Evolutionary conservation across 2,888 invertebrate species (phyloP).

Genomic region (Hetaerina titia): DNA sequence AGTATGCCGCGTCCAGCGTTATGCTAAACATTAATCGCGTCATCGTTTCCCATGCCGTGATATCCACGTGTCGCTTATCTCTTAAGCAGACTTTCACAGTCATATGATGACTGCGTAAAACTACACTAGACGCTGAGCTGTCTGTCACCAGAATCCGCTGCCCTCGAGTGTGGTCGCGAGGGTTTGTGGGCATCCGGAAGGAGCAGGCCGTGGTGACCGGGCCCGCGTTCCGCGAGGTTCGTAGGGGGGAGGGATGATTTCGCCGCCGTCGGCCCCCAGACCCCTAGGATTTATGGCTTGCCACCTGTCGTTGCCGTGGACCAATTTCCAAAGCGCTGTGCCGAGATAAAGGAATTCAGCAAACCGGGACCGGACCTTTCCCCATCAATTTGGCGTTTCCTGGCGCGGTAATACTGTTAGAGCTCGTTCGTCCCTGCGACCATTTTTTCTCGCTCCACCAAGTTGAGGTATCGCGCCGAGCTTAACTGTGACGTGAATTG

Average conservation of each 20-base stretch:
- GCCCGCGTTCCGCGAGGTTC: neutral
- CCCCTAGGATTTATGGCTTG: neutral
- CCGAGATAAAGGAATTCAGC: neutral
- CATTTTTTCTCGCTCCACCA: neutral
- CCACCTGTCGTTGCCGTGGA: slow-evolving; percentile 9
- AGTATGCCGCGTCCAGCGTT: no score
- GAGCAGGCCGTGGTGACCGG: neutral
- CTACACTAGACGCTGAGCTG: neutral
- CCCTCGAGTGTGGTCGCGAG: neutral
- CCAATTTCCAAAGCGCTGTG: slow-evolving; percentile 9
- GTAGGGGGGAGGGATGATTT: neutral
- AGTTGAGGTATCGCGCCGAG: neutral
- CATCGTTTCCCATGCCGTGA: neutral
- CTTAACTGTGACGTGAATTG: neutral
- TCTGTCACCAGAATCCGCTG: neutral
- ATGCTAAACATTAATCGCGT: neutral
- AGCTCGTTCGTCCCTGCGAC: neutral
- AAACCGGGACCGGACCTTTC: neutral
- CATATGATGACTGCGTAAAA: neutral
- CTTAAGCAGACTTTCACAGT: neutral
- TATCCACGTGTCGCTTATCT: neutral
- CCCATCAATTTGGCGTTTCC: slow-evolving; percentile 13
- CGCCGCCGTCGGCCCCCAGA: neutral
- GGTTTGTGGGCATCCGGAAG: neutral
- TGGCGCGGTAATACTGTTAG: neutral